A percentile compares a stretch with the other conserved stretches of the same genome.
These are phyloP conservation scores for Drosophila takahashii DNA, from an alignment of 1,140 invertebrate species.

Conservation along the genomic window DNA sequence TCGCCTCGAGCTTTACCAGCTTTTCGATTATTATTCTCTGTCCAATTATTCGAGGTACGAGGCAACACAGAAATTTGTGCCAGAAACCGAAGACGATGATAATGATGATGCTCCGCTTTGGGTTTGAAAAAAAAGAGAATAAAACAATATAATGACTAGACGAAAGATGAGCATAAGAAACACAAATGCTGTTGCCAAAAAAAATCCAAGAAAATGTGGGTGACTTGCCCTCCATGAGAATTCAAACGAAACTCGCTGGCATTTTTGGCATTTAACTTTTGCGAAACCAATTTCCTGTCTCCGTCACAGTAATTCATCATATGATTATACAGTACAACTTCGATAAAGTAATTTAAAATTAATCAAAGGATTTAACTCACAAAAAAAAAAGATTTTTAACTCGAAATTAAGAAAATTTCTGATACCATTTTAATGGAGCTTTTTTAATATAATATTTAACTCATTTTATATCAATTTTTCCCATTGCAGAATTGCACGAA, in stretches of 20 bases:
- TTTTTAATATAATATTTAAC: background rate
- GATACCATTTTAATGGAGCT: too few species aligned
- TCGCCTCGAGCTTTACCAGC: background rate
- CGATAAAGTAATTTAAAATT: too few species aligned
- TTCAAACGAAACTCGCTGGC: slow-evolving; percentile 57
- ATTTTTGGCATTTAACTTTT: slow-evolving; percentile 67
- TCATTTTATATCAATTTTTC: slow-evolving; percentile 2
- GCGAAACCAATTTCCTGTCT: slow-evolving; percentile 76
- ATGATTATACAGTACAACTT: slow-evolving; percentile 20
- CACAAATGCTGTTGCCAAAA: slow-evolving; percentile 47
- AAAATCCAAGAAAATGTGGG: slow-evolving; percentile 54
- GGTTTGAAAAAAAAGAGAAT: slow-evolving; percentile 25
- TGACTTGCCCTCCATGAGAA: slow-evolving; percentile 75
- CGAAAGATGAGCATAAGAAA: slow-evolving; percentile 54
- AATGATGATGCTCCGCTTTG: slow-evolving; percentile 40
- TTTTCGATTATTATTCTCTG: slow-evolving; percentile 26
- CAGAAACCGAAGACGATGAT: slow-evolving; percentile 36
- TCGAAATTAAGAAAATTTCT: too few species aligned
- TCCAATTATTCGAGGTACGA: slow-evolving; percentile 23
- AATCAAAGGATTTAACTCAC: background rate
- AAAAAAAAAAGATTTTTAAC: background rate
- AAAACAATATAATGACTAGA: slow-evolving; percentile 47
- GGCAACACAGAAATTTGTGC: slow-evolving; percentile 41
- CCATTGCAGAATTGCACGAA: slow-evolving; percentile 63
- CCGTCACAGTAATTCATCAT: slow-evolving; percentile 42